A percentile compares a stretch with the other conserved stretches of the same genome.
Conservation (phyloP, 1,140 invertebrate species). For the Antheraea mylitta region DNA sequence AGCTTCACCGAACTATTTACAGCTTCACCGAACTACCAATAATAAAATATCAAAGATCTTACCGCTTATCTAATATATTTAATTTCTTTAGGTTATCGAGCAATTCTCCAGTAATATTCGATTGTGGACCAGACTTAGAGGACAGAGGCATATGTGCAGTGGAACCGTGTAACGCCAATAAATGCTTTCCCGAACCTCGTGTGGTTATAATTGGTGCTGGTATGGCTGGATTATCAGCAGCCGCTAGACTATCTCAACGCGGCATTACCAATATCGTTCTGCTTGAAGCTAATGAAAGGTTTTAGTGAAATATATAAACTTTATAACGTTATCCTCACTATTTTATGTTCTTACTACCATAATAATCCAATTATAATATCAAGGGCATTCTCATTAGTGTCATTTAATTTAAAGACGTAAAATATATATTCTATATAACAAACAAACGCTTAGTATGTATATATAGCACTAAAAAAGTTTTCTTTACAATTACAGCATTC, state of each 20-base stretch:
- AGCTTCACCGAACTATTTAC: too few relatives aligned
- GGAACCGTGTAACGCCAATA: slow-evolving; percentile 46
- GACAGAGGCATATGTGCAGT: slow-evolving; percentile 51
- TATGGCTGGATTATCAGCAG: slow-evolving; percentile 85
- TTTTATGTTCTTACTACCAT: not conserved
- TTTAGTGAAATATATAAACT: not conserved
- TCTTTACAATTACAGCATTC: too few relatives aligned
- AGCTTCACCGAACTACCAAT: too few relatives aligned
- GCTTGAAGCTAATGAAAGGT: slow-evolving; percentile 85
- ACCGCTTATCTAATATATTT: not conserved
- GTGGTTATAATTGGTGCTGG: slow-evolving; percentile 85
- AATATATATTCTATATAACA: too few relatives aligned
- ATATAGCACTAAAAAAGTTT: too few relatives aligned
- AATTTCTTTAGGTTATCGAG: slow-evolving; percentile 36
- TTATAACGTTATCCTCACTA: not conserved
- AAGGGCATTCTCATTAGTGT: too few relatives aligned
- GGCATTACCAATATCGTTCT: slow-evolving; percentile 83
- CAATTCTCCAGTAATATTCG: slow-evolving; percentile 33
- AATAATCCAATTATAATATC: too few relatives aligned
- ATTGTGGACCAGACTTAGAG: slow-evolving; percentile 52
- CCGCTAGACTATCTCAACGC: slow-evolving; percentile 81
- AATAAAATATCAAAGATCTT: not conserved
- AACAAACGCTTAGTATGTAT: too few relatives aligned
- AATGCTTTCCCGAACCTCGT: slow-evolving; percentile 79
- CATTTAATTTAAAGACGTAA: too few relatives aligned